Evolutionary conservation across 2,888 invertebrate genomes (phyloP).

Genomic region (Thereva nobilitata): DNA sequence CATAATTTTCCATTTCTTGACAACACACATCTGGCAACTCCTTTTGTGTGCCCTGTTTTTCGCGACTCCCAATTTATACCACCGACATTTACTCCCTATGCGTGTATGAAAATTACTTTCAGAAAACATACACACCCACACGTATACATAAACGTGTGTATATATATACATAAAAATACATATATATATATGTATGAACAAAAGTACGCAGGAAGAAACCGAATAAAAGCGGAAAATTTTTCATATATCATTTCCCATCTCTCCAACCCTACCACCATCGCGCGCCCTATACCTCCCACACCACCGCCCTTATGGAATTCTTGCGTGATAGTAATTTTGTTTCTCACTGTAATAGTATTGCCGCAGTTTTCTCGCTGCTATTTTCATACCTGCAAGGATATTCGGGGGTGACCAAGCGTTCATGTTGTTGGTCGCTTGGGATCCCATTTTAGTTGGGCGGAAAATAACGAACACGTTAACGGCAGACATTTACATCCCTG

Average conservation of each 20-base stretch:
- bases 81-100: constrained; percentile 5
- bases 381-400: constrained; percentile 12
- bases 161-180: no score
- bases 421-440: constrained; percentile 25
- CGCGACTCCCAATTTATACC: not conserved
- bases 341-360: constrained; percentile 6
- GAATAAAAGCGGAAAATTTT: constrained; percentile 19
- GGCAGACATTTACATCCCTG: constrained; percentile 22
- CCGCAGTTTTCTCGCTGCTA: constrained; percentile 17
- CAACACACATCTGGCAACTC: constrained; percentile 29
- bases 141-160: not conserved
- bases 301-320: not conserved
- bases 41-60: not conserved
- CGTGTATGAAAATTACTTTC: constrained; percentile 14
- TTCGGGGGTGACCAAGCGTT: constrained; percentile 28
- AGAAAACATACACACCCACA: constrained; percentile 10
- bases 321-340: not conserved
- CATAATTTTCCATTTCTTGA: constrained; percentile 30
- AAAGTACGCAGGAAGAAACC: not conserved
- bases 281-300: constrained; percentile 1
- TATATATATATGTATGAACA: no score
- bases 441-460: constrained; percentile 28
- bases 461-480: constrained; percentile 24
- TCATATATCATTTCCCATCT: constrained; percentile 17
- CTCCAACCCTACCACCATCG: not conserved